phyloP scores from a whole-genome alignment of 2,797 vertebrate genomes.

The Microctenopoma lineatum region DNA sequence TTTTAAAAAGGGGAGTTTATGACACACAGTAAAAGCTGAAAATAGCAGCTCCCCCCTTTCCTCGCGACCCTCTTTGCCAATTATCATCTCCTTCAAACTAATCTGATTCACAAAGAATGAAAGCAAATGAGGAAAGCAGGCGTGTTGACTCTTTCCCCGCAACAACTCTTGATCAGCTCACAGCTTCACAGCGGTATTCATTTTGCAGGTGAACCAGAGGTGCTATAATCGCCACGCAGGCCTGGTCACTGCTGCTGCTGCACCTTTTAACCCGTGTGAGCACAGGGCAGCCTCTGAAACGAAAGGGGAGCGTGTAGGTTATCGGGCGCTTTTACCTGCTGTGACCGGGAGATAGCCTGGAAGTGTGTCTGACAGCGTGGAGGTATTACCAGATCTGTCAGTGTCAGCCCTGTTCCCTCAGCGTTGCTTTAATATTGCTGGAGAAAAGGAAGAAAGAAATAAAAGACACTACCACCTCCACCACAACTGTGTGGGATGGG shows the following conservation, averaged over 20 bases:
- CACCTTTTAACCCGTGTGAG: conserved; percentile 47
- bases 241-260: neutral
- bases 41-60: conserved; percentile 61
- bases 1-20: conserved; percentile 40
- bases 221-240: conserved; percentile 10
- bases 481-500: conserved; percentile 30
- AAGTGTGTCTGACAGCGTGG: conserved; percentile 55
- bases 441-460: neutral
- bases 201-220: conserved; percentile 41
- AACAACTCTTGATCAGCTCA: neutral
- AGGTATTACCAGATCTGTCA: conserved; percentile 59
- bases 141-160: neutral
- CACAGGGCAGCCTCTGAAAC: conserved; percentile 46
- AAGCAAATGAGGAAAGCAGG: conserved; percentile 27
- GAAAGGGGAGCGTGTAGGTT: conserved; percentile 47
- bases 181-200: conserved; percentile 10
- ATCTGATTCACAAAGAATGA: conserved; percentile 40
- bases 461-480: conserved; percentile 33
- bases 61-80: conserved; percentile 42
- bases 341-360: conserved; percentile 52
- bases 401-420: conserved; percentile 37
- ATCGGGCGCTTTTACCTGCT: conserved; percentile 52
- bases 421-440: conserved; percentile 45
- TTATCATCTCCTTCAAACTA: conserved; percentile 44
- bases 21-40: conserved; percentile 52